phyloP scores from a whole-genome alignment of 53 echinoderm and acorn worm genomes.

The Hippasteria phrygiana region DNA sequence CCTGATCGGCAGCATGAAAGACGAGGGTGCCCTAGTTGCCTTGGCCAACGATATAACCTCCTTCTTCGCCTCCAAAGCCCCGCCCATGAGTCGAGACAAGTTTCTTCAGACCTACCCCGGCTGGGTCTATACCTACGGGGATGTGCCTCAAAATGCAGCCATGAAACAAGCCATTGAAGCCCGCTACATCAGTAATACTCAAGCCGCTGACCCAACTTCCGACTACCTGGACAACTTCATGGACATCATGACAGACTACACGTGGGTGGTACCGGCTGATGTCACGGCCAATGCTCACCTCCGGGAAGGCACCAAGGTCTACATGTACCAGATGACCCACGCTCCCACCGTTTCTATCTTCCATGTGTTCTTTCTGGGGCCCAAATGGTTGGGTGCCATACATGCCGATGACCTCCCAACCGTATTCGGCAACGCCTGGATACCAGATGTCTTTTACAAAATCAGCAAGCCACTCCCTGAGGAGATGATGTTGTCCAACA shows the following conservation, averaged over 20 bases:
- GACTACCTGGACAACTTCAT: slow-evolving; percentile 51
- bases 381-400: slow-evolving; percentile 62
- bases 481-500: slow-evolving; percentile 68
- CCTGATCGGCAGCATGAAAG: slow-evolving; percentile 77
- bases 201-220: slow-evolving; percentile 29
- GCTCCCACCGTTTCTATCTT: slow-evolving; percentile 54
- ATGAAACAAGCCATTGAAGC: slow-evolving; percentile 61
- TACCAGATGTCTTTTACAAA: slow-evolving; percentile 44
- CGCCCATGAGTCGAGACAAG: slow-evolving; percentile 43
- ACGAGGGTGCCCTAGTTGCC: slow-evolving; percentile 74
- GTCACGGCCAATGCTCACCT: slow-evolving; percentile 67
- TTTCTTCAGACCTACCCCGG: slow-evolving; percentile 44
- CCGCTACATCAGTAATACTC: slow-evolving; percentile 33
- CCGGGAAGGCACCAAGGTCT: slow-evolving; percentile 36
- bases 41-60: neutral
- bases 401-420: slow-evolving; percentile 62
- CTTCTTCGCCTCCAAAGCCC: slow-evolving; percentile 24
- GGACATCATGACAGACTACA: slow-evolving; percentile 76
- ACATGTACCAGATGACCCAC: slow-evolving; percentile 64
- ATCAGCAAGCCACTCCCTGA: slow-evolving; percentile 39
- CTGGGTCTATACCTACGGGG: slow-evolving; percentile 58
- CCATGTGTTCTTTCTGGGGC: slow-evolving; percentile 43
- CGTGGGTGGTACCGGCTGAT: slow-evolving; percentile 80
- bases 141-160: slow-evolving; percentile 38
- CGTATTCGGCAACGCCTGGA: slow-evolving; percentile 61